Percentiles rank a stretch among this genome's conserved stretches.
Conservation (phyloP, 2,113 vertebrate genomes). For the Strix uralensis region DNA sequence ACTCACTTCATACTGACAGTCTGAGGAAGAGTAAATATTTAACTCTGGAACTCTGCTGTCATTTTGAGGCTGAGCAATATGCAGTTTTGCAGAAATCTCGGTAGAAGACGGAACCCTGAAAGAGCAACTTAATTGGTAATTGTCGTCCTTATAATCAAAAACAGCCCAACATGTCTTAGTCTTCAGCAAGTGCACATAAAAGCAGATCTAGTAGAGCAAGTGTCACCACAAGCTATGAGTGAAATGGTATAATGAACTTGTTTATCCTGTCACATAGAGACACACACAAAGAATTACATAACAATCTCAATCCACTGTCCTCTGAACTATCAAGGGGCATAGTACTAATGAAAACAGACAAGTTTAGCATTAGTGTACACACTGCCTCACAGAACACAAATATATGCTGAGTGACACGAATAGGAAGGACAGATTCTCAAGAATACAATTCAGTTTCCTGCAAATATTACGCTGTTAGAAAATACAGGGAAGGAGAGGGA, state of each 20-base stretch:
- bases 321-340: background rate
- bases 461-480: background rate
- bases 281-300: background rate
- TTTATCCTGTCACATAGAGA: background rate
- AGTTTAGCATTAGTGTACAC: background rate
- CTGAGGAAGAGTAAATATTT: constrained; percentile 88
- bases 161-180: background rate
- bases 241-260: background rate
- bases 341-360: background rate
- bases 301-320: background rate
- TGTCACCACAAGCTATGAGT: background rate
- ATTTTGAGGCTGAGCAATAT: constrained; percentile 82
- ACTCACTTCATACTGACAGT: constrained; percentile 94
- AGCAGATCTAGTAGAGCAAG: background rate
- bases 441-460: background rate
- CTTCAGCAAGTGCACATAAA: background rate
- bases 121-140: background rate
- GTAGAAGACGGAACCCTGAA: constrained; percentile 82
- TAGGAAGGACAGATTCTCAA: background rate
- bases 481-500: background rate
- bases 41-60: constrained; percentile 76
- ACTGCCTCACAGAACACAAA: background rate
- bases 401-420: background rate
- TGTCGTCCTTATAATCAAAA: background rate
- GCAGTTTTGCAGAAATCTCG: constrained; percentile 90